Conservation (phyloP, 2,797 vertebrate species). For the Chaetodon trifasciatus region DNA sequence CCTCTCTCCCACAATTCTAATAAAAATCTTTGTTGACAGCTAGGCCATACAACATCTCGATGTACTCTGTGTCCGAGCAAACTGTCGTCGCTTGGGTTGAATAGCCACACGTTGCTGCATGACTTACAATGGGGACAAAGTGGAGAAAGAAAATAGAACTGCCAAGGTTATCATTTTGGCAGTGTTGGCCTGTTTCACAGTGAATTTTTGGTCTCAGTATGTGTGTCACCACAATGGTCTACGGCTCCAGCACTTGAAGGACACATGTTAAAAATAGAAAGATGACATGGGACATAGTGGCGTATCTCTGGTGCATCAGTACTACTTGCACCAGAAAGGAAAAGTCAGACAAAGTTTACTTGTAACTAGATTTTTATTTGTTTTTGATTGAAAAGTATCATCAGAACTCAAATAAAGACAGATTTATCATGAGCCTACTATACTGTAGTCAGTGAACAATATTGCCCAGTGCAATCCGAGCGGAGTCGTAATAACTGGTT, state of each 20-base stretch:
- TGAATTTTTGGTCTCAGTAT: slow-evolving; percentile 47
- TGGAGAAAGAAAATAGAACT: slow-evolving; percentile 61
- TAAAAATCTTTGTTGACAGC: slow-evolving; percentile 42
- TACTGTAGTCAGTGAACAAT: slow-evolving; percentile 16
- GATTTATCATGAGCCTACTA: not conserved
- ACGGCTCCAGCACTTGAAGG: slow-evolving; percentile 48
- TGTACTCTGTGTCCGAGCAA: slow-evolving; percentile 31
- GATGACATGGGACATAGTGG: slow-evolving; percentile 25
- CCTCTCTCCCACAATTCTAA: slow-evolving; percentile 7
- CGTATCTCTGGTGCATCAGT: not conserved
- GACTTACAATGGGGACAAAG: slow-evolving; percentile 53
- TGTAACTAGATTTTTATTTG: not conserved
- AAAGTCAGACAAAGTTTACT: slow-evolving; percentile 10
- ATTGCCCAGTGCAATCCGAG: slow-evolving; percentile 17
- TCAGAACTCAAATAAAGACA: slow-evolving; percentile 2
- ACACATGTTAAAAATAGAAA: slow-evolving; percentile 59
- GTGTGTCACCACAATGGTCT: slow-evolving; percentile 57
- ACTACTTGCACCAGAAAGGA: slow-evolving; percentile 5
- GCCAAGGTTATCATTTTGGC: slow-evolving; percentile 65
- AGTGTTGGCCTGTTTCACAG: slow-evolving; percentile 55
- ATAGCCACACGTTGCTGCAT: slow-evolving; percentile 41
- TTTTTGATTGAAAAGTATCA: slow-evolving; percentile 3
- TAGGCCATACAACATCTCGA: slow-evolving; percentile 3
- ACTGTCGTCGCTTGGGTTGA: slow-evolving; percentile 25
- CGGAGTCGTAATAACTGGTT: slow-evolving; percentile 42